Evolutionary conservation across 2,888 invertebrate genomes (phyloP).

Genomic region (Aelia acuminata): DNA sequence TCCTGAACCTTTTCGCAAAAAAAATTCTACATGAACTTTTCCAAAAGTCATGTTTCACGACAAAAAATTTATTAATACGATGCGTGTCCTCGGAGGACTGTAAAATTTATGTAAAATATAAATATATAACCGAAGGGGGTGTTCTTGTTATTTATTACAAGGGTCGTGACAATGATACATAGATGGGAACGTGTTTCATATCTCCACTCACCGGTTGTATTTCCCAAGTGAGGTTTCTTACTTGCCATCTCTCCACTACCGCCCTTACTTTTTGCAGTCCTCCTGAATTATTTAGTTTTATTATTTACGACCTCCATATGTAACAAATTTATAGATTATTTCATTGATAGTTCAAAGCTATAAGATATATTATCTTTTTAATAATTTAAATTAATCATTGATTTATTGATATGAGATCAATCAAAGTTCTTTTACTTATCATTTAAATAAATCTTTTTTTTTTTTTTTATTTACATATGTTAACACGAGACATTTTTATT

Average conservation of each 20-base stretch:
- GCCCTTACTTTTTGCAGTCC: neutral
- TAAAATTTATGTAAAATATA: slow-evolving; percentile 19
- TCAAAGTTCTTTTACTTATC: too few species aligned
- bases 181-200: slow-evolving; percentile 23
- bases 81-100: neutral
- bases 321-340: too few species aligned
- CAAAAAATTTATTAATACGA: neutral
- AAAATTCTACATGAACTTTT: neutral
- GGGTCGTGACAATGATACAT: slow-evolving; percentile 48
- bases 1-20: too few species aligned
- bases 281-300: neutral
- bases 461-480: too few species aligned
- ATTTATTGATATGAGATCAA: too few species aligned
- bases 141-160: slow-evolving; percentile 29
- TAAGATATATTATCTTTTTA: too few species aligned
- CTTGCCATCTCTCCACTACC: neutral
- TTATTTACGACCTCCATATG: neutral
- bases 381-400: too few species aligned
- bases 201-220: slow-evolving; percentile 12
- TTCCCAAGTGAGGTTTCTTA: slow-evolving; percentile 36
- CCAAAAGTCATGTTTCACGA: neutral
- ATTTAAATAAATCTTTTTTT: too few species aligned
- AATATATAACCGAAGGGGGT: slow-evolving; percentile 20
- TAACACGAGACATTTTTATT: too few species aligned
- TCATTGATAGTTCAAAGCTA: too few species aligned